Evolutionary conservation across 2,797 vertebrate species (phyloP).

Genomic region (Urocyon cinereoargenteus): DNA sequence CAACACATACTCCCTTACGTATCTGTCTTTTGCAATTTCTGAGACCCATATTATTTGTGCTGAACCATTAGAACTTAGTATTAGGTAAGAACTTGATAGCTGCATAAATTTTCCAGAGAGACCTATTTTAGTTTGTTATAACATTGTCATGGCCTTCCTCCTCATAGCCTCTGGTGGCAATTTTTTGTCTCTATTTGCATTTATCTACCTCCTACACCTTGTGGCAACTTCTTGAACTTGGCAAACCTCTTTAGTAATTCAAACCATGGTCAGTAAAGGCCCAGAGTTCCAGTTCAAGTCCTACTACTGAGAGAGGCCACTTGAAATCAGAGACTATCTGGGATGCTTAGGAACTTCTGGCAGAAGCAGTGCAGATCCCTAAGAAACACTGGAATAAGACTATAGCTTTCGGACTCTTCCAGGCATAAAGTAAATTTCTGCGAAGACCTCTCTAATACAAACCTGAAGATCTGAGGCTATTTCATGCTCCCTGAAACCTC

Average conservation of each 20-base stretch:
- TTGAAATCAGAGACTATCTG: not conserved
- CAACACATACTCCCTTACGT: not conserved
- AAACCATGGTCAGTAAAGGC: slow-evolving; percentile 56
- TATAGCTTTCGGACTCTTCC: not conserved
- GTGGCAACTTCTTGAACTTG: slow-evolving; percentile 34
- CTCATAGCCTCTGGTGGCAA: not conserved
- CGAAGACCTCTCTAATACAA: not conserved
- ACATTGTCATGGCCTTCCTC: not conserved
- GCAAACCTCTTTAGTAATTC: slow-evolving; percentile 16
- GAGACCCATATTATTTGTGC: not conserved
- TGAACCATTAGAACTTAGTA: not conserved
- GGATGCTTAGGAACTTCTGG: not conserved
- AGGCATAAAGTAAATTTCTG: not conserved
- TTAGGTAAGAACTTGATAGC: not conserved
- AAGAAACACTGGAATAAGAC: not conserved
- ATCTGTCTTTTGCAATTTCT: not conserved
- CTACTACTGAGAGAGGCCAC: not conserved
- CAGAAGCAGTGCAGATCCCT: not conserved
- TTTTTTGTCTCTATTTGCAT: slow-evolving; percentile 37
- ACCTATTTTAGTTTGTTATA: slow-evolving; percentile 1
- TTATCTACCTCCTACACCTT: slow-evolving; percentile 43
- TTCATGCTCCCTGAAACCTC: not conserved
- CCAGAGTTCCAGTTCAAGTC: not conserved
- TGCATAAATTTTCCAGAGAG: not conserved
- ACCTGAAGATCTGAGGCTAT: not conserved